Base-by-base conservation (phyloP, 2,113 vertebrate genomes). In the Mystacornis crossleyi region DNA sequence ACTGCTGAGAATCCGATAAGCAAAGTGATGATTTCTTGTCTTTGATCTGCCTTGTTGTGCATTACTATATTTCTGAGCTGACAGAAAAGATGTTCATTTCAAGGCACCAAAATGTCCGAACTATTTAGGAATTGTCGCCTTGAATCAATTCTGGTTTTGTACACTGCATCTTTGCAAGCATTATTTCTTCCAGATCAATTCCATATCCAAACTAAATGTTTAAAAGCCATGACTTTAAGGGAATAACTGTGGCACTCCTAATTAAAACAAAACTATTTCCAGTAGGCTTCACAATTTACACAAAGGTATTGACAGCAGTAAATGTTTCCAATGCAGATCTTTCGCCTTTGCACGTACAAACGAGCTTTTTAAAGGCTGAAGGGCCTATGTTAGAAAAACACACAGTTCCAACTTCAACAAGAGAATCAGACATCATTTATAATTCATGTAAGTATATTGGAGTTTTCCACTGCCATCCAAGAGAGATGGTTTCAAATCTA, bases 401-500 rank as follows among this genome's bases (percentile, higher is more conserved):
- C 64, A 72, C 66, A 65, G 73, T 93, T 94, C 51, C 91, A 90
- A 90, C 92, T 96, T 97, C 95, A 97, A 95, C 89, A 95, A 96
- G 92, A 97, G 96, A 93, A 96, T 92, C 97, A 96, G 93, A 79
- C 94, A 61, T 95, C 97, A 99, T 99, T 96, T 98, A 99, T 99
- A 98, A 99, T 99, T 98, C 98, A 99, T 99, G 96, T 95, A 92
- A 97, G 91, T 95, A 98, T 98, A 98, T 98, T 98, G 97, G 98
- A 98, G 97, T 96, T 96, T 98, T 98, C 97, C 97, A 93, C 94
- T 97, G 95, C 91, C 94, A 91, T 97, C 92, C 93, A 96, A 97
- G 97, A 96, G 97, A 97, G 93, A 98, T 94, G 81, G 89, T 94
- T 96, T 94, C 97, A 98, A 98, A 98, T 97, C 97, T 97, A 95